Base-by-base conservation (phyloP, 2,888 invertebrate species). In the Xestoiulus laeticollis region DNA sequence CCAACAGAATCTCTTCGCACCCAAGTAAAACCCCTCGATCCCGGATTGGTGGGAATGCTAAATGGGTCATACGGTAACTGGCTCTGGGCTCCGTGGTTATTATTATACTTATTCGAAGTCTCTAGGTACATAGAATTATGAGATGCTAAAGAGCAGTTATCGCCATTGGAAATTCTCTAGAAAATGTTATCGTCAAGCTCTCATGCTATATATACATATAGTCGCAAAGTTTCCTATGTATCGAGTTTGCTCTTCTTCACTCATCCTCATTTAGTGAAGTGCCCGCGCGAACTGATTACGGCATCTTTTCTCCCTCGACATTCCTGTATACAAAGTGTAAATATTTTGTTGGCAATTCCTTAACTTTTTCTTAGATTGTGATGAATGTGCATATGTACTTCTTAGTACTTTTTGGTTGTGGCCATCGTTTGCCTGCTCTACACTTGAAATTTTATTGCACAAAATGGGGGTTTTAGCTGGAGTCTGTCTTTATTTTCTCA, bases 1-100 rank as follows among this genome's bases (percentile, higher is more conserved):
- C 38, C 89, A 89, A 85, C 89, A 89, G 87, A 89, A 88, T 48
- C 87, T 87, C 88, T 89, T 89, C 53, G 88, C 86, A 22, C 16
- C 83, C 14, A 88, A 88, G 38, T 88, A 88, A 89, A 68, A 19
- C 4, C 19, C 59, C n/a, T 59, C 26, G 53, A 33, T 6, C 10
- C 3, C 14, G 44, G 33, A n/a, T 86, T 53, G 16, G 30, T 19
- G 12, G 30, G 59, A 53, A 59, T 14, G 32, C 10, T 82, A 87
- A n/a, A 1, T 19, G 32, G 85, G 30, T 43, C 33, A 19, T 43
- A 14, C 14, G 26, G 19, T 85, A 22, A 59, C 48, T 59, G 59
- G 59, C 19, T 59, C n/a, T 19, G n/a, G 6, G 22, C 22, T 59
- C 38, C 59, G 59, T 59, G 59, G 59, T 59, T n/a, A 59, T 59